Evolutionary conservation across 2,113 vertebrate species (phyloP).

Genomic region (Zosterops pallidus): DNA sequence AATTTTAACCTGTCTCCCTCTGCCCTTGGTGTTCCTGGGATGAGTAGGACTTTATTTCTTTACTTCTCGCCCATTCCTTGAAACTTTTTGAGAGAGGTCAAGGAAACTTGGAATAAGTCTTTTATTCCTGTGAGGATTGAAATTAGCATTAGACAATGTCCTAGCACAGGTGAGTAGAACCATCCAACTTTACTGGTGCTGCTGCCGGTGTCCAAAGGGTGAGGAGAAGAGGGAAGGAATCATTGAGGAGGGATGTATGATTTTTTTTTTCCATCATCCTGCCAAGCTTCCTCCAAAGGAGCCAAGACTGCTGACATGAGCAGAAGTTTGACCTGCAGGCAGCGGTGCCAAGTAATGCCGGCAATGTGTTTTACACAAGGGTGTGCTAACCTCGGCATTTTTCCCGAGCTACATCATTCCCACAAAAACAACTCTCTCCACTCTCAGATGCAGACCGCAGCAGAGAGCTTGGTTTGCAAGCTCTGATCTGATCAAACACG

Average conservation of each 20-base stretch:
- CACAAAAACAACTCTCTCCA: slow-evolving; percentile 31
- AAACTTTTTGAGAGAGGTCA: not conserved
- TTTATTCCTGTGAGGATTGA: not conserved
- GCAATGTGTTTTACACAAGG: slow-evolving; percentile 44
- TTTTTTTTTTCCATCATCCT: slow-evolving; percentile 5
- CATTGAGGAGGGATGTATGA: not conserved
- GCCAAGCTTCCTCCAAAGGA: slow-evolving; percentile 22
- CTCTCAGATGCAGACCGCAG: not conserved
- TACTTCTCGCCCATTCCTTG: not conserved
- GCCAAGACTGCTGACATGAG: slow-evolving; percentile 44
- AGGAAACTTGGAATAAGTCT: not conserved
- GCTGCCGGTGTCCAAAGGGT: not conserved
- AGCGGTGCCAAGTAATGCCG: slow-evolving; percentile 40
- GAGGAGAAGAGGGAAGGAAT: not conserved
- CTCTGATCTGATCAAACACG: slow-evolving; percentile 30
- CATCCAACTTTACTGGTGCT: not conserved
- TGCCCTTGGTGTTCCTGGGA: not conserved
- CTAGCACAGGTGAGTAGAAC: not conserved
- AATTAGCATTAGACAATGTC: not conserved
- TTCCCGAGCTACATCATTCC: slow-evolving; percentile 49
- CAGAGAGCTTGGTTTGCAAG: slow-evolving; percentile 1
- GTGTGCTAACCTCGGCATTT: slow-evolving; percentile 61
- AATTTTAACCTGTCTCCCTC: not conserved
- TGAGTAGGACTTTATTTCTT: not conserved
- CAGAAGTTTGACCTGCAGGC: slow-evolving; percentile 54